Conservation (phyloP, 2,797 vertebrate genomes). For the Scolopax bukidnonensis region DNA sequence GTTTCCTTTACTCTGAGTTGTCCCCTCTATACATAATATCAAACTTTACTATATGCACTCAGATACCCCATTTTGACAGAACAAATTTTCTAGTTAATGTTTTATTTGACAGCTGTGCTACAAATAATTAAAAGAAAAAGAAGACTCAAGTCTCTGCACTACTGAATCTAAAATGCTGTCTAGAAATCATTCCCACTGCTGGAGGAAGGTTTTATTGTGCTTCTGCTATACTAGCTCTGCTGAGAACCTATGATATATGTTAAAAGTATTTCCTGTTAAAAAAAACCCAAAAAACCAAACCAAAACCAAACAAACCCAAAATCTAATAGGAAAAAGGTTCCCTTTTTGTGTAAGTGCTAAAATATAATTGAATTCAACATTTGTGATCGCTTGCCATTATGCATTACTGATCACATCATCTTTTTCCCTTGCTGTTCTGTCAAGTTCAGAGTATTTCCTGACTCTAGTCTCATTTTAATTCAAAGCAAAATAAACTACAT, state of each 20-base stretch:
- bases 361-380: conserved; percentile 73
- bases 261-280: conserved; percentile 73
- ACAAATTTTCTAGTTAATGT: conserved; percentile 76
- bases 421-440: neutral
- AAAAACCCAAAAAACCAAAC: neutral
- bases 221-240: conserved; percentile 63
- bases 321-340: conserved; percentile 65
- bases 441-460: conserved; percentile 15
- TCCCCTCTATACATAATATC: conserved; percentile 52
- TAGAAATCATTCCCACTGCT: conserved; percentile 72
- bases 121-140: conserved; percentile 76
- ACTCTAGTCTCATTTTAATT: neutral
- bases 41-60: conserved; percentile 54
- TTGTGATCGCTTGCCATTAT: conserved; percentile 62
- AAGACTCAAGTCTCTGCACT: conserved; percentile 55
- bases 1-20: conserved; percentile 48
- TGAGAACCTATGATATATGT: conserved; percentile 72
- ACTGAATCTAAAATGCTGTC: conserved; percentile 70
- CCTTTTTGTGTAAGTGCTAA: conserved; percentile 61
- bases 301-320: neutral
- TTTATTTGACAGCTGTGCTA: conserved; percentile 79
- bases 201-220: conserved; percentile 74
- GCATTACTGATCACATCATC: conserved; percentile 63
- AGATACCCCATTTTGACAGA: conserved; percentile 72
- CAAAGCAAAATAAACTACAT: neutral